Evolutionary conservation across 2,888 invertebrate genomes (phyloP).

Genomic region (Noctua fimbriata): DNA sequence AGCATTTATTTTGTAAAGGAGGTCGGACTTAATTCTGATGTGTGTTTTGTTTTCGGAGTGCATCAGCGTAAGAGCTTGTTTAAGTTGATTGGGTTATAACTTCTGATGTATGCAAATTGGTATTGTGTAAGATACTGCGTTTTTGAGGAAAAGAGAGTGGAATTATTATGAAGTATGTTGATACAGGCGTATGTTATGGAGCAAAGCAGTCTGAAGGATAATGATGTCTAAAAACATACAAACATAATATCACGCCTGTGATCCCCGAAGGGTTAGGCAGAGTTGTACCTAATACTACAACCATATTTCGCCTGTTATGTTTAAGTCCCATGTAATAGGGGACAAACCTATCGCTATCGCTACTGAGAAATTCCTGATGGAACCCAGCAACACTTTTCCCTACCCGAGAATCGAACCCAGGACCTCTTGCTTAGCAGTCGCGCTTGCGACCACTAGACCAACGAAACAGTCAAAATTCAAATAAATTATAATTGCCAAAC

Average conservation of each 20-base stretch:
- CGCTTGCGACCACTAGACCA: too few species aligned
- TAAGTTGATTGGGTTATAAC: slow-evolving; percentile 23
- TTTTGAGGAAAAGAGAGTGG: background rate
- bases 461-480: too few species aligned
- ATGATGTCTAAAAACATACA: background rate
- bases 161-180: slow-evolving; percentile 3
- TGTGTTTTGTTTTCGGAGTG: slow-evolving; percentile 25
- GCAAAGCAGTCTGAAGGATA: background rate
- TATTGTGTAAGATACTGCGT: slow-evolving; percentile 4
- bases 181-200: background rate
- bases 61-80: slow-evolving; percentile 29
- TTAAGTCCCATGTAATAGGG: too few species aligned
- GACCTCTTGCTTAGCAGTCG: too few species aligned
- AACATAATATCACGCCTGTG: too few species aligned
- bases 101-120: slow-evolving; percentile 26
- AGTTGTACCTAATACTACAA: too few species aligned
- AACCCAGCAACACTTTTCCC: too few species aligned
- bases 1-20: slow-evolving; percentile 26
- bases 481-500: background rate
- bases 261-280: too few species aligned
- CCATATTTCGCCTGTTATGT: too few species aligned
- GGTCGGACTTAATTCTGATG: slow-evolving; percentile 23
- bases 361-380: too few species aligned
- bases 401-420: too few species aligned
- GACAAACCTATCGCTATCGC: too few species aligned